These are phyloP conservation scores for Lasioglossum villosulum DNA, from an alignment of 2,888 invertebrate species.

Conservation along the genomic window DNA sequence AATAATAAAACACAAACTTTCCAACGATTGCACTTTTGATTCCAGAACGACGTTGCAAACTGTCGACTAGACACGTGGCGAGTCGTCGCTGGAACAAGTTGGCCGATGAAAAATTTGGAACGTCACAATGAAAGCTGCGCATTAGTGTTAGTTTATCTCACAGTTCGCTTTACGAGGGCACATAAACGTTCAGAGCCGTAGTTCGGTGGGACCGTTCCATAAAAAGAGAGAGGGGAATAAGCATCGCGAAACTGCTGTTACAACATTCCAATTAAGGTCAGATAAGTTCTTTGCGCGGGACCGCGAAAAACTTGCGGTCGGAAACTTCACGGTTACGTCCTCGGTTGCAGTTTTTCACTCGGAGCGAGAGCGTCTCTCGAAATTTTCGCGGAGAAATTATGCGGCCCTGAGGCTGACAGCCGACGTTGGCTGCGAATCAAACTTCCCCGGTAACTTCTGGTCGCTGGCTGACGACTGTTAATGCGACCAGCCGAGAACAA, in stretches of 20 bases:
- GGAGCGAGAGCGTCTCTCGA: conserved; percentile 31
- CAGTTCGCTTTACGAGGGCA: neutral
- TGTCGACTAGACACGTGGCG: neutral
- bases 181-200: neutral
- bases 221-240: neutral
- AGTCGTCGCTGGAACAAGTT: neutral
- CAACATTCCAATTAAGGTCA: conserved; percentile 37
- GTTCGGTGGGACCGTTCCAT: neutral
- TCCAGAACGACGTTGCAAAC: no score
- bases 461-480: conserved; percentile 68
- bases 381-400: conserved; percentile 59
- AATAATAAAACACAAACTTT: no score
- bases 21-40: no score
- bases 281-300: conserved; percentile 26
- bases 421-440: conserved; percentile 51
- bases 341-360: conserved; percentile 30
- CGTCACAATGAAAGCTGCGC: neutral
- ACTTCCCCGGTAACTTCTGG: conserved; percentile 57
- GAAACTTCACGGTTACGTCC: conserved; percentile 34
- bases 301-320: conserved; percentile 18
- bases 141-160: neutral
- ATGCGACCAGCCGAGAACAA: conserved; percentile 68
- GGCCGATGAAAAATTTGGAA: neutral
- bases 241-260: conserved; percentile 4
- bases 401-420: conserved; percentile 38